These are phyloP conservation scores for Aphidius gifuensis DNA, from an alignment of 1,140 invertebrate genomes.

Conservation along the genomic window DNA sequence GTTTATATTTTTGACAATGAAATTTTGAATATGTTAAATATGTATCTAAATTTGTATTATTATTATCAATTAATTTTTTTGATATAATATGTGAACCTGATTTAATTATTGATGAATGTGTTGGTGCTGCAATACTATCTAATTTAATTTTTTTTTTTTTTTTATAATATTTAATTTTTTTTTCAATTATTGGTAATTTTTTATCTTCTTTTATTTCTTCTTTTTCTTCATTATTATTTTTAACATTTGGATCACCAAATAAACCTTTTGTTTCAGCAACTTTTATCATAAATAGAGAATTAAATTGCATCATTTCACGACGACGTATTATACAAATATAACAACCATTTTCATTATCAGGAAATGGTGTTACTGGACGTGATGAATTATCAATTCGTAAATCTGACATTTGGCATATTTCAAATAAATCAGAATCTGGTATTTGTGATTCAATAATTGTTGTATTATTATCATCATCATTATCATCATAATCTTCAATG, in stretches of 20 bases:
- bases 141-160: constrained; percentile 36
- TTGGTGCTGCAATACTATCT: constrained; percentile 55
- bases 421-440: constrained; percentile 71
- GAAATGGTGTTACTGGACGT: constrained; percentile 10
- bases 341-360: constrained; percentile 60
- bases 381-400: constrained; percentile 34
- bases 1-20: constrained; percentile 37
- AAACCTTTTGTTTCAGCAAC: constrained; percentile 73
- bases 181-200: constrained; percentile 20
- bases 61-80: constrained; percentile 13
- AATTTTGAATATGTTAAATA: neutral
- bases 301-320: constrained; percentile 69
- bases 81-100: constrained; percentile 19
- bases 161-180: constrained; percentile 29
- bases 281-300: constrained; percentile 76
- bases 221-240: constrained; percentile 31
- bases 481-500: constrained; percentile 18
- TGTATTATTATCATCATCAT: constrained; percentile 21
- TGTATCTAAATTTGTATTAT: too few species aligned
- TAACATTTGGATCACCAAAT: constrained; percentile 59
- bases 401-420: constrained; percentile 47
- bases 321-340: constrained; percentile 69
- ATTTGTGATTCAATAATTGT: constrained; percentile 50
- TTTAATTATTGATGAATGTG: constrained; percentile 49
- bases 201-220: constrained; percentile 22